phyloP scores from a whole-genome alignment of 2,797 vertebrate species.

The Chrysocyon brachyurus region DNA sequence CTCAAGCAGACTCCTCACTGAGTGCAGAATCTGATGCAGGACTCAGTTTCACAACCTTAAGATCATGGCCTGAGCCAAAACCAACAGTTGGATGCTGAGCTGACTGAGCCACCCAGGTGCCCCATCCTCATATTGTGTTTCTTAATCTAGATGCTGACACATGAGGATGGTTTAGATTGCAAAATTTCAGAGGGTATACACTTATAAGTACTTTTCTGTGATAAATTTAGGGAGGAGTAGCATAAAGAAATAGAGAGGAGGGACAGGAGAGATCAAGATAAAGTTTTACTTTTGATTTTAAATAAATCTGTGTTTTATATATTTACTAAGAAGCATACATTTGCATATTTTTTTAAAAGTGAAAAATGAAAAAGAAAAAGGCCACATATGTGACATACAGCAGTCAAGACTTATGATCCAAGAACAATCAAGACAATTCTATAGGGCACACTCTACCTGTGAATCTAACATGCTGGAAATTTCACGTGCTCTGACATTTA shows the following conservation, averaged over 20 bases:
- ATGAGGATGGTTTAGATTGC: not conserved
- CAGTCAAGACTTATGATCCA: not conserved
- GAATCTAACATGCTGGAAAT: slow-evolving; percentile 86
- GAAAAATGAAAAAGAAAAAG: not conserved
- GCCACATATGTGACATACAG: not conserved
- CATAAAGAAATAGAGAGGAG: not conserved
- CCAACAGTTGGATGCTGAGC: not conserved
- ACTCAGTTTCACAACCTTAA: not conserved
- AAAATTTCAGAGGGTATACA: not conserved
- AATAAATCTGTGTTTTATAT: not conserved
- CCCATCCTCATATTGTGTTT: not conserved
- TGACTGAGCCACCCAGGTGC: not conserved
- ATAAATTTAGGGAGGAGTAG: not conserved
- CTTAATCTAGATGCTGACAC: not conserved
- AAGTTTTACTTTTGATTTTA: slow-evolving; percentile 43
- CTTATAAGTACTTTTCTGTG: not conserved
- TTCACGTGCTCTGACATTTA: slow-evolving; percentile 84
- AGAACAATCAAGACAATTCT: not conserved
- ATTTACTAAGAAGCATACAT: not conserved
- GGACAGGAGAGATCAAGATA: not conserved
- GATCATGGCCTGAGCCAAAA: not conserved
- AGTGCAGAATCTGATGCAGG: no score
- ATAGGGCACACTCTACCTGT: slow-evolving; percentile 84
- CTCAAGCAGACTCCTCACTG: no score
- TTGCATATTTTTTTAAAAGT: not conserved